Conservation (phyloP, 2,888 invertebrate genomes). For the Autographa pulchrina region DNA sequence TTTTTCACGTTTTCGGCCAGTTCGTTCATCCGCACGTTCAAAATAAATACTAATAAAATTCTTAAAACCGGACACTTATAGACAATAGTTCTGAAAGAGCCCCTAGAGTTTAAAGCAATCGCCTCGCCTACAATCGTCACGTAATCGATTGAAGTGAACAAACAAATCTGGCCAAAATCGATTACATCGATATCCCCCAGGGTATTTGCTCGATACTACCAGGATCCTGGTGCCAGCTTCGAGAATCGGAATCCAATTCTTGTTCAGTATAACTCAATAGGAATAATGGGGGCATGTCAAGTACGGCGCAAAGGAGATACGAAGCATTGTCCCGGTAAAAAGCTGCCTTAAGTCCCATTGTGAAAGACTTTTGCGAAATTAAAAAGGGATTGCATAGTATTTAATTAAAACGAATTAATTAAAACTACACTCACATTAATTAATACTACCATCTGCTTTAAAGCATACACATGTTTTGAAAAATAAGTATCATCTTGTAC, state of each 20-base stretch:
- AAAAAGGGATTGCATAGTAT: constrained; percentile 20
- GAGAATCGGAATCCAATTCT: constrained; percentile 55
- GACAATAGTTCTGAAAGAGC: constrained; percentile 34
- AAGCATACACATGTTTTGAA: too few species aligned
- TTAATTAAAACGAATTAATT: constrained; percentile 12
- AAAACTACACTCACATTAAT: too few species aligned
- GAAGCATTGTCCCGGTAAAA: constrained; percentile 52
- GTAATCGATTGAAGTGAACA: constrained; percentile 77
- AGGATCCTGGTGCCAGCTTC: constrained; percentile 38
- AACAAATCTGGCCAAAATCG: constrained; percentile 74
- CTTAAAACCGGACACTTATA: constrained; percentile 33
- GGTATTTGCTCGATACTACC: constrained; percentile 57
- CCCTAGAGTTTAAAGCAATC: constrained; percentile 47
- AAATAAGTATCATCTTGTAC: too few species aligned
- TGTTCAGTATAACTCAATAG: constrained; percentile 55
- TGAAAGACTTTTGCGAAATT: constrained; percentile 29
- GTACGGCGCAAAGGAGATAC: constrained; percentile 32
- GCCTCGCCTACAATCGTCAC: constrained; percentile 58
- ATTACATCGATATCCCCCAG: constrained; percentile 64
- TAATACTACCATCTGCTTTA: too few species aligned
- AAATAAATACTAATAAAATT: constrained; percentile 35
- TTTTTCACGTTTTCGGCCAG: not conserved
- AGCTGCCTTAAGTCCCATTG: constrained; percentile 26
- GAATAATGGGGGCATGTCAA: constrained; percentile 51
- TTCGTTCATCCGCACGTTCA: constrained; percentile 12